These are phyloP conservation scores for Thera obeliscata DNA, from an alignment of 2,888 invertebrate species.

Conservation along the genomic window DNA sequence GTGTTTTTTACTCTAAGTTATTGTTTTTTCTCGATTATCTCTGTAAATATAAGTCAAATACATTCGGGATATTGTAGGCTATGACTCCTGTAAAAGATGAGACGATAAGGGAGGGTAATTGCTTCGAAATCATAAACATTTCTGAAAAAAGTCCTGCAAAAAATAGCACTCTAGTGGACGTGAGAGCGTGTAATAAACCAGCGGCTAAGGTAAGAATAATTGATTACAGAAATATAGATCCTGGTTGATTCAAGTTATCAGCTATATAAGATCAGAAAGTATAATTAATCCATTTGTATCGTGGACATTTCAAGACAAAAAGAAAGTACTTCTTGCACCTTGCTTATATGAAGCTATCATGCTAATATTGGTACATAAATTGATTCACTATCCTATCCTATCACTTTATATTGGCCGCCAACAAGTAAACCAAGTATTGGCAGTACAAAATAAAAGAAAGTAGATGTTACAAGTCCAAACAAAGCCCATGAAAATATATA, in stretches of 20 bases:
- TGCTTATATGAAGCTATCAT: neutral
- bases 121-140: constrained; percentile 77
- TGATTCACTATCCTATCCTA: neutral
- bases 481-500: too few relatives aligned
- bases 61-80: constrained; percentile 53
- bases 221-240: neutral
- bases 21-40: constrained; percentile 21
- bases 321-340: neutral
- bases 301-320: neutral
- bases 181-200: constrained; percentile 88
- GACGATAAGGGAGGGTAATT: constrained; percentile 75
- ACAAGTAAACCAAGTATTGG: too few relatives aligned
- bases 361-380: neutral
- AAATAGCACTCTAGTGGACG: constrained; percentile 84
- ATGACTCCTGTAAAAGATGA: constrained; percentile 84
- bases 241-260: neutral
- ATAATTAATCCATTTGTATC: neutral
- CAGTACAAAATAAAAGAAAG: too few relatives aligned
- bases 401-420: too few relatives aligned
- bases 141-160: constrained; percentile 79
- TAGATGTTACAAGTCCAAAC: too few relatives aligned
- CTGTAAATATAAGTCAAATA: constrained; percentile 24
- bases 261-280: neutral
- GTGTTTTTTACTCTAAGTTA: constrained; percentile 36
- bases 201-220: constrained; percentile 83